These are phyloP conservation scores for Actinia tenebrosa DNA, from an alignment of 64 coral and sea anemone species.

Conservation along the genomic window DNA sequence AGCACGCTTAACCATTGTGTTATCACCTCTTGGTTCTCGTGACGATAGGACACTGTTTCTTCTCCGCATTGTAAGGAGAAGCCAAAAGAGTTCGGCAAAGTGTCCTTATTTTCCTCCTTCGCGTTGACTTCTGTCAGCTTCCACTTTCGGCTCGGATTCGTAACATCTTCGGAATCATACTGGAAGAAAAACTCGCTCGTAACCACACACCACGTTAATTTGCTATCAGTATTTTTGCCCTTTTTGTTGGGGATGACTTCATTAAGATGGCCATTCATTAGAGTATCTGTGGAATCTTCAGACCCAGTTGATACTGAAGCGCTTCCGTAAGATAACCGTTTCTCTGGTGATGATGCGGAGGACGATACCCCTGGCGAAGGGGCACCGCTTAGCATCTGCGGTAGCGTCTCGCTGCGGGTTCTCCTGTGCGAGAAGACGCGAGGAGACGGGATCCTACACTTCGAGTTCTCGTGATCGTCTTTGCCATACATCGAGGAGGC, in stretches of 20 bases:
- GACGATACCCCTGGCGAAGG: background rate
- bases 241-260: constrained; percentile 32
- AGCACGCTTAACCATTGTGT: constrained; percentile 73
- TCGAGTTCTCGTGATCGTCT: constrained; percentile 37
- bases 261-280: constrained; percentile 72
- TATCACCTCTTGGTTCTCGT: constrained; percentile 38
- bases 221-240: constrained; percentile 13
- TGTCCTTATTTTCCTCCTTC: constrained; percentile 32
- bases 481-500: constrained; percentile 38
- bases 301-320: constrained; percentile 28
- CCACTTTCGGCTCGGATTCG: constrained; percentile 51
- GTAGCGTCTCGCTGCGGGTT: constrained; percentile 54
- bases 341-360: constrained; percentile 20
- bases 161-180: constrained; percentile 52
- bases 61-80: constrained; percentile 36
- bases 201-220: constrained; percentile 63
- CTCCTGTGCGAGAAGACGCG: constrained; percentile 32
- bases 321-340: constrained; percentile 33
- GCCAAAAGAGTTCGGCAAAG: constrained; percentile 29
- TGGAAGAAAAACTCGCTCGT: constrained; percentile 75
- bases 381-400: constrained; percentile 6
- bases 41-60: constrained; percentile 24
- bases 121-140: constrained; percentile 35
- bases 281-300: constrained; percentile 51
- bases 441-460: constrained; percentile 65